Percentiles rank a stretch among this genome's conserved stretches.
Evolutionary conservation across 2,113 vertebrate genomes (phyloP).

Genomic region (Ptyas mucosa): DNA sequence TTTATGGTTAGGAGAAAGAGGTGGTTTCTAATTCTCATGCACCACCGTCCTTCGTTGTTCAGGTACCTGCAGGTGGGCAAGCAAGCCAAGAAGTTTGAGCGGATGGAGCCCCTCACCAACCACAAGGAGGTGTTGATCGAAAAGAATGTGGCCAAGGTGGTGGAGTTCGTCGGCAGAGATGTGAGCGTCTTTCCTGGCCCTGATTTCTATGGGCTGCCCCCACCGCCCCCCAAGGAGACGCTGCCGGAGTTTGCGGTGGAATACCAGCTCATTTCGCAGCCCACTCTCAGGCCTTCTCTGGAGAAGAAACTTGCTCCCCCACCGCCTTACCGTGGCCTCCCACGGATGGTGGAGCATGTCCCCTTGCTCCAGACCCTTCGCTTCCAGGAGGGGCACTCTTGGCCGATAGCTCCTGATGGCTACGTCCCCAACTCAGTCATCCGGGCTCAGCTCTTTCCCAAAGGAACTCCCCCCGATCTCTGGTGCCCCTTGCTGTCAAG

Average conservation of each 20-base stretch:
- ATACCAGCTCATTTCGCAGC: neutral
- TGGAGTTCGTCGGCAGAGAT: neutral
- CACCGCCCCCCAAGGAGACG: neutral
- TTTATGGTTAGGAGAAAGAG: too few relatives aligned
- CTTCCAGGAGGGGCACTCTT: constrained; percentile 20
- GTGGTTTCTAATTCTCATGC: neutral
- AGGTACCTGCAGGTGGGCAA: constrained; percentile 10
- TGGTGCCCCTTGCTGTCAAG: constrained; percentile 10
- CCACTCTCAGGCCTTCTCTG: accelerated
- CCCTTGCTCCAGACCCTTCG: neutral
- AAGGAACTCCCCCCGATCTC: constrained; percentile 37
- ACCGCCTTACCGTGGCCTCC: neutral
- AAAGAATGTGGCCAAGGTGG: neutral
- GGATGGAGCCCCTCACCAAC: constrained; percentile 1
- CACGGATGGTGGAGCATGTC: neutral
- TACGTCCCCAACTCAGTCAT: constrained; percentile 66
- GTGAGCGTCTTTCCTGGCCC: neutral
- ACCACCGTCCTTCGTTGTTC: neutral
- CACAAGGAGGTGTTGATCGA: neutral
- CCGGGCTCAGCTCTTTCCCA: constrained; percentile 44
- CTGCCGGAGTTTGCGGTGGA: neutral
- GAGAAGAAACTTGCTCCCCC: neutral
- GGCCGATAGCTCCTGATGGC: constrained; percentile 59
- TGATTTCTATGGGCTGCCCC: neutral
- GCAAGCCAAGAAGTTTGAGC: neutral